These are phyloP conservation scores for Chrosomus eos DNA, from an alignment of 2,797 vertebrate species.

Conservation along the genomic window DNA sequence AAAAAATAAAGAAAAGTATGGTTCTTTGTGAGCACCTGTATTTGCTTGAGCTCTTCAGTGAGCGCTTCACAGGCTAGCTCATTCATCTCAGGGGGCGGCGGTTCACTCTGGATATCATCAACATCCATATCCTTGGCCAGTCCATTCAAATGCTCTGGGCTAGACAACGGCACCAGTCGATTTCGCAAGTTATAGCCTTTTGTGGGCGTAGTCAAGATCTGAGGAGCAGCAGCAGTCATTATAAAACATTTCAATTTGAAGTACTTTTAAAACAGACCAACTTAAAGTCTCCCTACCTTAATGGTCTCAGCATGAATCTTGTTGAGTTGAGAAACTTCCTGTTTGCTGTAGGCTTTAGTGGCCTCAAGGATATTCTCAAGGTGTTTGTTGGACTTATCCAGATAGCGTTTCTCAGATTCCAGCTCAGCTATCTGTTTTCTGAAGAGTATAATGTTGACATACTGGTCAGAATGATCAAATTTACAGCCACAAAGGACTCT, in stretches of 20 bases:
- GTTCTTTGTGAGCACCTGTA: conserved; percentile 78
- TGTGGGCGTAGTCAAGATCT: conserved; percentile 93
- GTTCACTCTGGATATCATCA: conserved; percentile 83
- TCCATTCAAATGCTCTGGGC: conserved; percentile 80
- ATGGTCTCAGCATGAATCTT: conserved; percentile 91
- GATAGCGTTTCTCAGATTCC: conserved; percentile 90
- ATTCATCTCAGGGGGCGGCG: conserved; percentile 84
- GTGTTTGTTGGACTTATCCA: conserved; percentile 89
- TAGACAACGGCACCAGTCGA: conserved; percentile 78
- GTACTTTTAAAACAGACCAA: neutral
- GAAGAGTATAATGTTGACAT: conserved; percentile 56
- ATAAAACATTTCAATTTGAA: neutral
- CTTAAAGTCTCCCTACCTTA: conserved; percentile 77
- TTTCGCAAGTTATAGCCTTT: conserved; percentile 86
- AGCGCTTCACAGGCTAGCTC: conserved; percentile 88
- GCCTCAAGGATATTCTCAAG: conserved; percentile 95
- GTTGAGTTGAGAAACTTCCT: conserved; percentile 90
- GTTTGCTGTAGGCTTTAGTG: conserved; percentile 87
- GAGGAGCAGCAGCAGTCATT: conserved; percentile 1
- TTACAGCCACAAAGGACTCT: neutral
- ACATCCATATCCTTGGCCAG: conserved; percentile 49
- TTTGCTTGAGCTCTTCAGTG: conserved; percentile 85
- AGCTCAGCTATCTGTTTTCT: conserved; percentile 90
- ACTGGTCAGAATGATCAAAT: neutral
- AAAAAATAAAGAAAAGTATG: neutral